Conservation (phyloP, 2,888 invertebrate species). For the Tryphoninae sp. region DNA sequence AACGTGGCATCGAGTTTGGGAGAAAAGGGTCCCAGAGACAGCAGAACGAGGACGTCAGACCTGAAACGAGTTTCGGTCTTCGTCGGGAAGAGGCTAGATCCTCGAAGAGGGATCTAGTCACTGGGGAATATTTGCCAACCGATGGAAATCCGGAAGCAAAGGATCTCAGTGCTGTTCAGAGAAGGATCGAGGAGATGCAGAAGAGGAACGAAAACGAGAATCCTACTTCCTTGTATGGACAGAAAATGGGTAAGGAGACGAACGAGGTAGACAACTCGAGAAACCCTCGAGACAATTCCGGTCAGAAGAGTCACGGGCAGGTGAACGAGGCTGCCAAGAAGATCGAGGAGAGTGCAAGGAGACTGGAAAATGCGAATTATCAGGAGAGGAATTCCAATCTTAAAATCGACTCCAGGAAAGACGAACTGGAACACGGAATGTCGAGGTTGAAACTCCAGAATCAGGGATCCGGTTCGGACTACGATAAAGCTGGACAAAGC, state of each 20-base stretch:
- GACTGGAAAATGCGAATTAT: conserved; percentile 60
- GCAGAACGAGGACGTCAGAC: conserved; percentile 72
- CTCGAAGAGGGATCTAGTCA: conserved; percentile 73
- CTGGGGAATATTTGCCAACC: conserved; percentile 58
- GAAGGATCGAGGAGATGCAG: conserved; percentile 75
- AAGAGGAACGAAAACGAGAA: conserved; percentile 73
- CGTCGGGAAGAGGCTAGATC: conserved; percentile 73
- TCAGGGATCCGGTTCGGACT: conserved; percentile 83
- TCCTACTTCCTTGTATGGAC: conserved; percentile 49
- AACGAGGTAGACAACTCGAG: conserved; percentile 66
- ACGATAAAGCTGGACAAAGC: conserved; percentile 89
- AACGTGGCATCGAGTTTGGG: conserved; percentile 69
- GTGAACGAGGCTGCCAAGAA: conserved; percentile 70
- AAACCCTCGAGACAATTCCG: conserved; percentile 36
- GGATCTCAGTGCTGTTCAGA: conserved; percentile 69
- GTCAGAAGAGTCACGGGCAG: conserved; percentile 62
- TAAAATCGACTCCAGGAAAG: conserved; percentile 74
- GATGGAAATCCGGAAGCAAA: conserved; percentile 54
- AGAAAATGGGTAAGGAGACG: conserved; percentile 69
- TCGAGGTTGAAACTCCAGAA: conserved; percentile 77
- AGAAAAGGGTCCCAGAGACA: conserved; percentile 74
- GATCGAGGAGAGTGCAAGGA: conserved; percentile 66
- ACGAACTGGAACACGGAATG: conserved; percentile 77
- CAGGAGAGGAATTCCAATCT: conserved; percentile 51
- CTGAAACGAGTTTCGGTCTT: conserved; percentile 78